Percentiles rank a stretch among this genome's conserved stretches.
Conservation (phyloP, 2,113 vertebrate species). For the Clarias batrachus region DNA sequence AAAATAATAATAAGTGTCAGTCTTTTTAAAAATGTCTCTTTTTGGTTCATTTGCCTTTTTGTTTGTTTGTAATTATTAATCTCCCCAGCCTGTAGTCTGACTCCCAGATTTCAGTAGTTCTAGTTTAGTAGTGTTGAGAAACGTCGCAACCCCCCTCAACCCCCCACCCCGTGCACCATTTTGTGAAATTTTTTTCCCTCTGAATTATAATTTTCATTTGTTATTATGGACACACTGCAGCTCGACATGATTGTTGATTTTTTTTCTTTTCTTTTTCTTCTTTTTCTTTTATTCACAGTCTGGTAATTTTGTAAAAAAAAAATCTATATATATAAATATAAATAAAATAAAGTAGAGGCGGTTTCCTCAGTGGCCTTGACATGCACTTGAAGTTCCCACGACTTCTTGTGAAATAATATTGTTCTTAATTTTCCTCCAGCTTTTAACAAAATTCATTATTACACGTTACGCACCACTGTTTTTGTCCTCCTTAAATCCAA, state of each 20-base stretch:
- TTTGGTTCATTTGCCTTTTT: constrained; percentile 29
- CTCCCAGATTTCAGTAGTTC: neutral
- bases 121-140: neutral
- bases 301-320: constrained; percentile 28
- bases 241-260: neutral
- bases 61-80: constrained; percentile 47
- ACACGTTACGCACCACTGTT: constrained; percentile 14
- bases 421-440: constrained; percentile 52
- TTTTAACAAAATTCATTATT: constrained; percentile 48
- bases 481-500: constrained; percentile 2
- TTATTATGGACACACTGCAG: constrained; percentile 8
- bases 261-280: neutral
- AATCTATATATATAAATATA: neutral
- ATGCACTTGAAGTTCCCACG: constrained; percentile 38
- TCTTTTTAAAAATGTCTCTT: constrained; percentile 34
- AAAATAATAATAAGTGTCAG: neutral
- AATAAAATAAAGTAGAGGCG: constrained; percentile 31
- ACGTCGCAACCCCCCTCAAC: neutral
- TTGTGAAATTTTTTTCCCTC: neutral
- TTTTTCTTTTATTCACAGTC: constrained; percentile 32
- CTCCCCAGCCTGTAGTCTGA: constrained; percentile 5
- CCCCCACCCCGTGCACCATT: neutral
- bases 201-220: neutral
- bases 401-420: constrained; percentile 27
- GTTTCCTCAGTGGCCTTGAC: constrained; percentile 51